Base-by-base conservation (phyloP, 1,140 invertebrate genomes). In the Brachionus asplanchnoidis region DNA sequence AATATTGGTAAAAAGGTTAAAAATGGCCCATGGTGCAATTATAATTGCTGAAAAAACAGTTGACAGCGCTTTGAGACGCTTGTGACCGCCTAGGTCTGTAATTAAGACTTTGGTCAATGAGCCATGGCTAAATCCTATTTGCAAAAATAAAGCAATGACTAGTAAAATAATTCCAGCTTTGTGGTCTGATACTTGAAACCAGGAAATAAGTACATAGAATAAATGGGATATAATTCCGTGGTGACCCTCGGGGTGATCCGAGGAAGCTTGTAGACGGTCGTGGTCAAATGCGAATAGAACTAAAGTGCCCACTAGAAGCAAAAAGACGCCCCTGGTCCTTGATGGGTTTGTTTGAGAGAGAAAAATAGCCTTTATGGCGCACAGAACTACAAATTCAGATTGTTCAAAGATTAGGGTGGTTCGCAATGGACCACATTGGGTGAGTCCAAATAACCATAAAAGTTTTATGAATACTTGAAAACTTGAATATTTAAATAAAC, bases 131-230 rank as follows among this genome's bases (percentile, higher is more conserved):
- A 91, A 26, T 87, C 89, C 68, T 88, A 88, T 65, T 89, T 86
- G 46, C 90, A 85, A 66, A 86, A 90, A 89, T 3, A 91, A 85
- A 0, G 91, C 89, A 1, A 90, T 68, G 46, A 90, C 86, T 40
- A 91, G 85, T 17, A 91, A 85, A 7, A 91, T 86, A 12, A 91
- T 89, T 23, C 91, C 91, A 50, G 91, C 91, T 90, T 90, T 90
- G 85, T 91, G 90, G 85, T 91, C 90, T 11, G 90, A 90, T 78
- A 91, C 86, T 36, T 90, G 90, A 86, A 91, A 89, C 77, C 89
- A 87, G 26, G 88, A 88, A n/a, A 90, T 87, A 6, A 90, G 77
- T 86, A 90, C 89, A 85, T 91, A 90, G 85, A 91, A 91, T 2
- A 91, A 78, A 86, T 91, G 90, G 70, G 90, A 88, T n/a, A 91